Evolutionary conservation across 2,888 invertebrate species (phyloP).

Genomic region (Drosophila kuntzei): DNA sequence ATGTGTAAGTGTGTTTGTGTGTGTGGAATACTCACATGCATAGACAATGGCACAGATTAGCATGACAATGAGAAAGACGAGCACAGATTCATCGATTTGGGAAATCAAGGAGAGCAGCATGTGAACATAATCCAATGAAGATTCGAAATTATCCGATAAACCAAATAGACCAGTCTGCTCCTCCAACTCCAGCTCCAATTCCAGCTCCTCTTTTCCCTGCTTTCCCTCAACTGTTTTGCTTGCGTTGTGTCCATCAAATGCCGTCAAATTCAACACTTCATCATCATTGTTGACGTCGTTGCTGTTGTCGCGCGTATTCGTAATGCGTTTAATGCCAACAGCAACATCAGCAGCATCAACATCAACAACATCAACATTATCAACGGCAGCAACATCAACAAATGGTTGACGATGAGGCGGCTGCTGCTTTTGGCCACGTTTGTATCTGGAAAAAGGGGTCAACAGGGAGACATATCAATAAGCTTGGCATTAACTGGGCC

Average conservation of each 20-base stretch:
- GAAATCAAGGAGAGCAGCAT: conserved; percentile 58
- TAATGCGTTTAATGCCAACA: conserved; percentile 62
- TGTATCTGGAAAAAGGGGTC: conserved; percentile 57
- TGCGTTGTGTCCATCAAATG: conserved; percentile 15
- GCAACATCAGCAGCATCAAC: conserved; percentile 23
- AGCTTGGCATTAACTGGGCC: conserved; percentile 42
- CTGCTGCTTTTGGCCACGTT: conserved; percentile 35
- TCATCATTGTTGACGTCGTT: conserved; percentile 49
- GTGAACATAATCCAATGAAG: conserved; percentile 58
- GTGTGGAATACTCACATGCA: conserved; percentile 86
- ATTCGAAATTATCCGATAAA: conserved; percentile 77
- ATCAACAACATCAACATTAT: conserved; percentile 13
- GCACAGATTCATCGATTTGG: conserved; percentile 83
- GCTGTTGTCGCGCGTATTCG: conserved; percentile 49
- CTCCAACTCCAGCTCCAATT: background rate
- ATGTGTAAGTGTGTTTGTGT: background rate
- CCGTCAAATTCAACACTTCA: conserved; percentile 57
- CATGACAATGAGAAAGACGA: conserved; percentile 84
- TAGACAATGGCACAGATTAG: conserved; percentile 87
- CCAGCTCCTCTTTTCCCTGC: conserved; percentile 5
- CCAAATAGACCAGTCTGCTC: conserved; percentile 25
- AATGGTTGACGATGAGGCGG: conserved; percentile 33
- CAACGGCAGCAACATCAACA: conserved; percentile 51
- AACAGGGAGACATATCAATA: conserved; percentile 47
- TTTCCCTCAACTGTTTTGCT: background rate